These are phyloP conservation scores for Platycheirus rosarum DNA, from an alignment of 2,888 invertebrate genomes.

Conservation along the genomic window DNA sequence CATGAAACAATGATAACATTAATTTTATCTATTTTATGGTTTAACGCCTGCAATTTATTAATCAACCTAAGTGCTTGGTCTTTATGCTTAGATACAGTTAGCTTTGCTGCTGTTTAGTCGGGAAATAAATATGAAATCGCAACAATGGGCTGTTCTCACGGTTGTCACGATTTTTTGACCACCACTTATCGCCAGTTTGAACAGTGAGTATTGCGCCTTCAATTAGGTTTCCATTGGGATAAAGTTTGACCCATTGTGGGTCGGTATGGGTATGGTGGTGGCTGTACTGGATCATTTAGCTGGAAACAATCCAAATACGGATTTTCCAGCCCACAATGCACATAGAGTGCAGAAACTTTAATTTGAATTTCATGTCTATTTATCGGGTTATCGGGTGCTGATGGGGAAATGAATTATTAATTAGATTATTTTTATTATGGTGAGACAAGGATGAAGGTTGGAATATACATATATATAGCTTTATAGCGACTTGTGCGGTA, in stretches of 20 bases:
- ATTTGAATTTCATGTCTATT: constrained; percentile 72
- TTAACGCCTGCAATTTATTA: constrained; percentile 61
- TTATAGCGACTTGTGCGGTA: constrained; percentile 7
- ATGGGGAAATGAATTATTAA: constrained; percentile 69
- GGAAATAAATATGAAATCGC: background rate
- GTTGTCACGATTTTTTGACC: constrained; percentile 62
- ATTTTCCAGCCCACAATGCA: constrained; percentile 23
- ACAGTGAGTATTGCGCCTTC: constrained; percentile 51
- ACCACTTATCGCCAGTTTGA: constrained; percentile 37
- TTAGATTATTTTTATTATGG: constrained; percentile 54
- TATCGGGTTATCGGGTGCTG: constrained; percentile 65
- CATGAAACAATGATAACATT: constrained; percentile 38
- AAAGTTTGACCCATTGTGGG: constrained; percentile 58
- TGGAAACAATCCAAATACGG: constrained; percentile 60
- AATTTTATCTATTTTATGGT: constrained; percentile 56
- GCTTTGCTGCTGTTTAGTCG: background rate
- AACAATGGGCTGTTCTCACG: constrained; percentile 60
- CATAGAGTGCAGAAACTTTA: constrained; percentile 62
- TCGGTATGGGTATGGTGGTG: background rate
- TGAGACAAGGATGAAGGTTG: constrained; percentile 34
- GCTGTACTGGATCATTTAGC: background rate
- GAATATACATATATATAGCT: background rate
- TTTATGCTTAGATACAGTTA: too few relatives aligned
- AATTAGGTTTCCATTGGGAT: constrained; percentile 54
- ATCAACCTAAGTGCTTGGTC: constrained; percentile 38